phyloP scores from a whole-genome alignment of 92 coral and sea anemone genomes.

The Zoanthus sociatus region DNA sequence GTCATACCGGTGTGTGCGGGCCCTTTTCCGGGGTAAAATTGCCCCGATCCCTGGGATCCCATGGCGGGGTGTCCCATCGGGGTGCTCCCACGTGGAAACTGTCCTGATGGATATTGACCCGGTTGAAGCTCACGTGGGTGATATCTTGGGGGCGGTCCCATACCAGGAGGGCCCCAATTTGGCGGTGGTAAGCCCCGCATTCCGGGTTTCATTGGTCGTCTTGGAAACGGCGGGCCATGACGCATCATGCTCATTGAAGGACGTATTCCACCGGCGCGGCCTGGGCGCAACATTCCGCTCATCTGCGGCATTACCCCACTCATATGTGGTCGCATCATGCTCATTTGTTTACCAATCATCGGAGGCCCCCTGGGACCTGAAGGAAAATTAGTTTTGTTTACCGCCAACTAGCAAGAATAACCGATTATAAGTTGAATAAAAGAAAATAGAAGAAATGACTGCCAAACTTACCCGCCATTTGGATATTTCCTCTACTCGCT shows the following conservation, averaged over 20 bases:
- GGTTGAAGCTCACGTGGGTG: conserved; percentile 14
- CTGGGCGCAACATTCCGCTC: conserved; percentile 15
- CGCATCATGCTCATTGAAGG: conserved; percentile 40
- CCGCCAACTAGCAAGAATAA: no score
- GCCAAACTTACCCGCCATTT: neutral
- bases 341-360: conserved; percentile 24
- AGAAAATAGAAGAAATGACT: neutral
- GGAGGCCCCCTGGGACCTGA: conserved; percentile 26
- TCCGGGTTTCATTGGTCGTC: conserved; percentile 40
- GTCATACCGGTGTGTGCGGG: neutral
- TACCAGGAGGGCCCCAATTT: conserved; percentile 28
- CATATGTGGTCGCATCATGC: conserved; percentile 34
- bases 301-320: conserved; percentile 5
- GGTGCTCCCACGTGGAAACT: conserved; percentile 11
- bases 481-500: conserved; percentile 12
- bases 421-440: no score
- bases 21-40: neutral
- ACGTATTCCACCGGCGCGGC: conserved; percentile 20
- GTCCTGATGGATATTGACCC: conserved; percentile 22
- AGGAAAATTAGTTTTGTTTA: neutral
- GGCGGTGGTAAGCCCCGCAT: conserved; percentile 40
- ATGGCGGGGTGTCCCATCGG: neutral
- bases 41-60: neutral
- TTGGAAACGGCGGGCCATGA: conserved; percentile 31
- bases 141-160: conserved; percentile 17